Percentiles rank a stretch among this genome's conserved stretches.
phyloP scores from a whole-genome alignment of 2,113 vertebrate species.

The Glaucidium brasilianum region DNA sequence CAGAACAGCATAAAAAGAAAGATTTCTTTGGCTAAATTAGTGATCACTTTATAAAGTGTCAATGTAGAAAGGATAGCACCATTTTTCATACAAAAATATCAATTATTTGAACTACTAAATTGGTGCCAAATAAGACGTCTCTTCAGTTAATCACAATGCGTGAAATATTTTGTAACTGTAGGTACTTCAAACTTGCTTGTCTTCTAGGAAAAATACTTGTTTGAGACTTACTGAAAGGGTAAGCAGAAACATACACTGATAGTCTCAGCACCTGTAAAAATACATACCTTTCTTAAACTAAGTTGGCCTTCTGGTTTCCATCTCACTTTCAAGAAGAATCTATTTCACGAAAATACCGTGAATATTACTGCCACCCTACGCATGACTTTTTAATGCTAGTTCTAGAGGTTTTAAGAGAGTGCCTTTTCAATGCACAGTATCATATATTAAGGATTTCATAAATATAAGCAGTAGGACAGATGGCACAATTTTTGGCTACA shows the following conservation, averaged over 20 bases:
- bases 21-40: background rate
- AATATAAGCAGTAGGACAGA: background rate
- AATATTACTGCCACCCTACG: background rate
- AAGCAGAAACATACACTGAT: background rate
- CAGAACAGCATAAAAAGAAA: background rate
- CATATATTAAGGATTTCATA: background rate
- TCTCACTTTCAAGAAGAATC: background rate
- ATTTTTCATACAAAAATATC: background rate
- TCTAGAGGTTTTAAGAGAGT: background rate
- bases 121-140: background rate
- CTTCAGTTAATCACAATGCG: background rate
- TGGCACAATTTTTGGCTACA: background rate
- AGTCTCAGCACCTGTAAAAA: background rate
- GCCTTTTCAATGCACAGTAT: background rate
- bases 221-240: background rate
- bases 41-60: background rate
- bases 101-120: background rate
- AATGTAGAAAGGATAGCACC: background rate
- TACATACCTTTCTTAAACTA: background rate
- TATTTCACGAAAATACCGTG: background rate
- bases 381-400: background rate
- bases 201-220: background rate
- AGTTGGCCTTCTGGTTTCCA: background rate
- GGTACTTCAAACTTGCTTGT: background rate
- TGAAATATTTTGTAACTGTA: background rate